Base-by-base conservation (phyloP, 2,797 vertebrate species). In the Micropoecilia bifurca region DNA sequence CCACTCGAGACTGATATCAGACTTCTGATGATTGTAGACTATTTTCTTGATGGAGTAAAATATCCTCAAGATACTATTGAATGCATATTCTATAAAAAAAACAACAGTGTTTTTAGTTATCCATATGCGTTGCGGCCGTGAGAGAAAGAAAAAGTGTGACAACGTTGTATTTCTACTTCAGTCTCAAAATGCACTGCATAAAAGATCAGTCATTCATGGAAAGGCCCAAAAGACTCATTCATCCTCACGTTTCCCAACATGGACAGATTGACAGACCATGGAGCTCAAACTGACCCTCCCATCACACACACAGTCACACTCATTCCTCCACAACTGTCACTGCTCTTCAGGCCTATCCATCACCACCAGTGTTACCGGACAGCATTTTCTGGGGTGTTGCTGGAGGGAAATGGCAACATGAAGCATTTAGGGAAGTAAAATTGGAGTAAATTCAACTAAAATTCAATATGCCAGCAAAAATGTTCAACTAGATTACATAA, bases 271-370 rank as follows among this genome's bases (percentile, higher is more conserved):
- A 69, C 66, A 12, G 36, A 77, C 80, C 25, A 74, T 55, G 66
- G 47, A 82, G 81, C 75, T 84, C 74, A 82, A 76, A 78, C 71
- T 87, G 86, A 88, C 83, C 68, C 86, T 84, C 81, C 73, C 59
- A 36, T 68, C 73, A 46, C 73, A 73, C 76, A 75, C 72, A 53
- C 43, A 25, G 63, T 47, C 47, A 30, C 22, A 30, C 33, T 45
- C 68, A 41, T 63, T 66, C 53, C 10, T 6, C 36, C 71, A 81
- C 61, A 71, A 61, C 59, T 69, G 73, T 88, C 81, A 47, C 80
- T 80, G 74, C 84, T 75, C 77, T 85, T 77, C 83, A 88, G 88
- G 73, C 76, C 75, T 36, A 69, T 76, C 77, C 71, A 71, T 89
- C 88, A 83, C 87, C 83, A 87, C 68, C 74, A 74, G 87, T 8